Conservation (phyloP, 2,888 invertebrate species). For the Torymus auratus region DNA sequence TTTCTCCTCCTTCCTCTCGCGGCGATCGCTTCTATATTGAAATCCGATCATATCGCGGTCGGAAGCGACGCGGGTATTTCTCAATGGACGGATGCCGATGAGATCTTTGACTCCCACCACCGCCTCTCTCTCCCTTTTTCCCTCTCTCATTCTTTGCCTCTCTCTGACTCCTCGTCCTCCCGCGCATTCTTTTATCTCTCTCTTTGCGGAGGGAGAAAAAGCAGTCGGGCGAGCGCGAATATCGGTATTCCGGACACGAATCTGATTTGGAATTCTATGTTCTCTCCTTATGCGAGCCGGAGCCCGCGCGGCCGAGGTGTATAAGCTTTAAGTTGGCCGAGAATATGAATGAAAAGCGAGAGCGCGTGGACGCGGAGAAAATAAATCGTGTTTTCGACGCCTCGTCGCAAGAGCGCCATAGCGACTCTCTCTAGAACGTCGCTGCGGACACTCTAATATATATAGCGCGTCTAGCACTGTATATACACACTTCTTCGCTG, state of each 20-base stretch:
- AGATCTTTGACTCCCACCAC: slow-evolving; percentile 21
- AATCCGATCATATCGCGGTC: slow-evolving; percentile 20
- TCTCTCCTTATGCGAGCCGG: slow-evolving; percentile 50
- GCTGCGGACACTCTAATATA: too few relatives aligned
- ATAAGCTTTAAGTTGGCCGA: slow-evolving; percentile 26
- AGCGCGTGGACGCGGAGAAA: slow-evolving; percentile 21
- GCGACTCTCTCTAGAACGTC: too few relatives aligned
- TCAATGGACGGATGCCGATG: slow-evolving; percentile 17
- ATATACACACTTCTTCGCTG: too few relatives aligned
- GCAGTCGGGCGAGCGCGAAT: not conserved
- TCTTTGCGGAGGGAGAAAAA: not conserved
- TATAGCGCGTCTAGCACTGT: too few relatives aligned
- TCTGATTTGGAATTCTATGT: slow-evolving; percentile 52
- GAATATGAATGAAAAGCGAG: slow-evolving; percentile 51
- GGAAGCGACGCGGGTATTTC: slow-evolving; percentile 21
- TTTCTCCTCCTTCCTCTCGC: not conserved
- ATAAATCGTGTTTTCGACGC: slow-evolving; percentile 37
- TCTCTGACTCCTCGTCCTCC: not conserved
- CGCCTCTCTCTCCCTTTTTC: not conserved
- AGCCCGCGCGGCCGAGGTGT: slow-evolving; percentile 9
- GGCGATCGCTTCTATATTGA: slow-evolving; percentile 3
- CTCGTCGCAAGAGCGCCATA: not conserved
- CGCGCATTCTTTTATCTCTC: slow-evolving; percentile 7
- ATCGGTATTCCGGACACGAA: slow-evolving; percentile 48
- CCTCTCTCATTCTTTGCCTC: not conserved